These are phyloP conservation scores for Ancistrus triradiatus DNA, from an alignment of 2,113 vertebrate genomes.

Conservation along the genomic window DNA sequence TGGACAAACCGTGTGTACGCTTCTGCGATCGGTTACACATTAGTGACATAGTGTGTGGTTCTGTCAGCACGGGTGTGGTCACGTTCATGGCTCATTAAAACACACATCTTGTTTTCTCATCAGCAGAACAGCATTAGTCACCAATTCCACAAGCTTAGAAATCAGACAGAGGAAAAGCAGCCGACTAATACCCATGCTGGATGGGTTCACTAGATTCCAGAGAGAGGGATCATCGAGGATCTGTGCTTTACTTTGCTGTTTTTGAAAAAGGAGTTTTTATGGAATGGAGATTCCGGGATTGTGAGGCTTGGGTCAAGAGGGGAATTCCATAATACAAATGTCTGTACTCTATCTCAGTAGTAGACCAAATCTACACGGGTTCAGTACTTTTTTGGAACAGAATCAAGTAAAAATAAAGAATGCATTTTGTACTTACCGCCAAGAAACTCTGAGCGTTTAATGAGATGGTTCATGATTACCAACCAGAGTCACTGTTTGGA, in stretches of 20 bases:
- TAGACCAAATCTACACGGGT: too few relatives aligned
- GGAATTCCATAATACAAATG: too few relatives aligned
- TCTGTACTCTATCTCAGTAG: too few relatives aligned
- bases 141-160: background rate
- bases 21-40: too few relatives aligned
- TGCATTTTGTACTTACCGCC: too few relatives aligned
- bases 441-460: too few relatives aligned
- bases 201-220: conserved; percentile 21
- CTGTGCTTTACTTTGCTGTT: conserved; percentile 1
- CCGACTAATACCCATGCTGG: background rate
- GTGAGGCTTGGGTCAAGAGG: background rate
- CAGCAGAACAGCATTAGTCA: conserved; percentile 1
- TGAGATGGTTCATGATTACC: too few relatives aligned
- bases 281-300: conserved; percentile 1
- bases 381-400: too few relatives aligned
- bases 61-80: conserved; percentile 26
- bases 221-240: conserved; percentile 12
- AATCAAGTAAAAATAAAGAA: too few relatives aligned
- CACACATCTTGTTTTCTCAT: background rate
- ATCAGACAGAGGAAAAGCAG: background rate
- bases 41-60: too few relatives aligned
- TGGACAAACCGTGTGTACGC: too few relatives aligned
- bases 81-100: background rate
- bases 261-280: conserved; percentile 5
- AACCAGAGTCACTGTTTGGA: too few relatives aligned